Conservation (phyloP, 2,888 invertebrate species). For the Pterostichus madidus region DNA sequence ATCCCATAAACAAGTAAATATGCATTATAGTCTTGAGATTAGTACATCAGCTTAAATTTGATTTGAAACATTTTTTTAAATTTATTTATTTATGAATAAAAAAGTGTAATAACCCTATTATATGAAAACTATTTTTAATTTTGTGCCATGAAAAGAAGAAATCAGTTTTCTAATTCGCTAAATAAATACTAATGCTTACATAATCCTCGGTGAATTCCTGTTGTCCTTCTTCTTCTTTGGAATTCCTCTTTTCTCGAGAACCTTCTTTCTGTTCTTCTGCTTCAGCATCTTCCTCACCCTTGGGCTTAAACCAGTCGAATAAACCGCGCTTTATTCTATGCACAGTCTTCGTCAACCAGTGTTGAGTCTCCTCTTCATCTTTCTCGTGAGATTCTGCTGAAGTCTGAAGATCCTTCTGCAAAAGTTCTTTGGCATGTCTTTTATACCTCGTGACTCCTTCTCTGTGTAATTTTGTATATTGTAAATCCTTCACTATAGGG, state of each 20-base stretch:
- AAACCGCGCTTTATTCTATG: constrained; percentile 76
- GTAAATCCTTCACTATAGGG: constrained; percentile 69
- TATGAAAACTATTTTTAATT: too few relatives aligned
- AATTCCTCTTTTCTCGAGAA: constrained; percentile 36
- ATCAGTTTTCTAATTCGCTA: too few relatives aligned
- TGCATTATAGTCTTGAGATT: too few relatives aligned
- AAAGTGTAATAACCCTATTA: too few relatives aligned
- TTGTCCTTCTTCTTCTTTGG: constrained; percentile 58
- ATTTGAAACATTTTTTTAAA: too few relatives aligned
- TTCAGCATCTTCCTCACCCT: constrained; percentile 67
- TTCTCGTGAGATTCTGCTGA: constrained; percentile 72
- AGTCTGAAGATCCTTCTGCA: constrained; percentile 60
- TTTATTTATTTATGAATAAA: too few relatives aligned
- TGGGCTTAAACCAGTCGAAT: constrained; percentile 67
- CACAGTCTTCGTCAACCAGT: constrained; percentile 75
- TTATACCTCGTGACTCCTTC: constrained; percentile 70
- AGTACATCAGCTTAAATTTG: too few relatives aligned
- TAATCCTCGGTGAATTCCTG: constrained; percentile 54
- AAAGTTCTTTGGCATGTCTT: constrained; percentile 38
- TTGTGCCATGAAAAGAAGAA: too few relatives aligned
- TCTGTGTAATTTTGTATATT: constrained; percentile 72
- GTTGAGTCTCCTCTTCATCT: constrained; percentile 70
- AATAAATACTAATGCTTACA: constrained; percentile 24
- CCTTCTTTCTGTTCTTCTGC: constrained; percentile 36
- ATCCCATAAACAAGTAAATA: too few relatives aligned